Evolutionary conservation across 64 coral and sea anemone species (phyloP), one percentile per base, ranked within the genome.

Genomic region (Orbicella faveolata): DNA sequence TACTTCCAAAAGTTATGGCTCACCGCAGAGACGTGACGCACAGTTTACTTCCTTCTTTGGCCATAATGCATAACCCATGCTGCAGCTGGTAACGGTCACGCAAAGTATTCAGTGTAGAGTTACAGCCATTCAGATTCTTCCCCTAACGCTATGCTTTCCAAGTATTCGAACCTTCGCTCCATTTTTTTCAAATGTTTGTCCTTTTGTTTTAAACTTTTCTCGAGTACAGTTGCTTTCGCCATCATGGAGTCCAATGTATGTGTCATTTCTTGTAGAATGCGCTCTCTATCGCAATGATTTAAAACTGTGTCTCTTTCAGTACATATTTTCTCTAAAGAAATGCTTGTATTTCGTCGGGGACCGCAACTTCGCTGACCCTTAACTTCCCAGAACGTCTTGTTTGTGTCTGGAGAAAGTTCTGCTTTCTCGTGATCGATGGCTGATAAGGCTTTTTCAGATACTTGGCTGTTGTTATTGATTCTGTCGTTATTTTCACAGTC

Each of bases 71-170:
- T 10, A 57, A 10, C 13, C 13, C 39, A 2, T 41, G 2, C 39
- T 41, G 39, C 39, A 48, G 55, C 55, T 15, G 12, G 55, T 59
- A 12, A 59, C 55, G 73, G 64, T 72, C 63, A 85, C 82, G 82
- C 39, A n/a, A 72, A 41, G 35, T 11, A 52, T 23, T 64, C 15
- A 82, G 35, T 23, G 17, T 37, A 2, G 7, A 59, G 67, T 89
- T 23, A 89, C 63, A 89, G 63, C n/a, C 76, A 92, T 54, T 92
- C 90, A 6, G 90, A 92, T 77, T 92, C 90, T 17, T 92, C 83
- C 23, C 90, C 95, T 33, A 97, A 69, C 6, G 95, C 95, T 48
- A 97, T 93, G 63, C 84, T 97, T 75, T 93, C 92, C 75, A 97
- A 88, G 62, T 97, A 97, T 61, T 91, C 95, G 59, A 88, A 77